phyloP scores from a whole-genome alignment of 2,113 vertebrate genomes.

The Saimiri boliviensis region DNA sequence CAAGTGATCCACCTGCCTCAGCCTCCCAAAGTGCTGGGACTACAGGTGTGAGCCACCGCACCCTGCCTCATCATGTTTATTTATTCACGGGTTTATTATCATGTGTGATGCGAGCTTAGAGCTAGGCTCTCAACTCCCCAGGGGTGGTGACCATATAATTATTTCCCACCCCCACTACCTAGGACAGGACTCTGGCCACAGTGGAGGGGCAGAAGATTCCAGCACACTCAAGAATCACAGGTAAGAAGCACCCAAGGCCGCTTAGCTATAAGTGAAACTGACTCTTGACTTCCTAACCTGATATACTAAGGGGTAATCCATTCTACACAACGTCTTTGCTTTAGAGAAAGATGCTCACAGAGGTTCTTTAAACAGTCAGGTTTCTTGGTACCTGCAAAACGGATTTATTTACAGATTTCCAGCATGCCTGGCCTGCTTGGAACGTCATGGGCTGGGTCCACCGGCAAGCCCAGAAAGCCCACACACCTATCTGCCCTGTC shows the following conservation, averaged over 20 bases:
- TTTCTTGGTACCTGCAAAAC: background rate
- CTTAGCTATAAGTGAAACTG: background rate
- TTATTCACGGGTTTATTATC: background rate
- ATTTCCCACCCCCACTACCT: fast-evolving
- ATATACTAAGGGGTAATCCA: background rate
- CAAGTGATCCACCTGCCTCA: too few relatives aligned
- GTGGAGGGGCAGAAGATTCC: fast-evolving
- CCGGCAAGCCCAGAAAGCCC: background rate
- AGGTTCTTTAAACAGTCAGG: background rate
- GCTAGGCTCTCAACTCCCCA: background rate
- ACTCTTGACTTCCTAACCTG: background rate
- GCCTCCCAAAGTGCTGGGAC: too few relatives aligned
- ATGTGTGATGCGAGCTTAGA: background rate
- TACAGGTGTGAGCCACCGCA: too few relatives aligned
- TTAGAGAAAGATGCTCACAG: background rate
- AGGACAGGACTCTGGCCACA: background rate
- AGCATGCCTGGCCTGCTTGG: background rate
- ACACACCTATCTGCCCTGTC: background rate
- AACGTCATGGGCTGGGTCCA: fast-evolving
- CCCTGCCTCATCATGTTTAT: too few relatives aligned
- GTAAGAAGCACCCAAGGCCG: background rate
- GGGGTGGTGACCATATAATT: fast-evolving
- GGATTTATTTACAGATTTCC: background rate
- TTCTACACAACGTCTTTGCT: background rate
- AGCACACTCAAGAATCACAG: background rate